A percentile compares a stretch with the other conserved stretches of the same genome.
Evolutionary conservation across 2,797 vertebrate genomes (phyloP).

Genomic region (Nannoperca obscura): DNA sequence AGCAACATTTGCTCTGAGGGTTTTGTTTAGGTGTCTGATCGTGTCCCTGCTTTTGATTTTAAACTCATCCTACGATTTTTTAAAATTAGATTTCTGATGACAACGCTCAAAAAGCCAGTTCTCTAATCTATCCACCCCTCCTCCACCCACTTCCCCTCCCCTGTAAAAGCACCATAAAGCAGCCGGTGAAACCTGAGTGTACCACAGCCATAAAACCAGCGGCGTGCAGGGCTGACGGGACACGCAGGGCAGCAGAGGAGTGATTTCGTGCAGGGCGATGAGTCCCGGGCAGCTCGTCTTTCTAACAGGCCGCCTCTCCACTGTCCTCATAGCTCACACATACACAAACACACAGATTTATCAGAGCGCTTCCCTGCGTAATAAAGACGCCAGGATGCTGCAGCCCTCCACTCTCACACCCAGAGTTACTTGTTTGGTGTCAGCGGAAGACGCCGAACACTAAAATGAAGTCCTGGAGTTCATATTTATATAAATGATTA

Average conservation of each 20-base stretch:
- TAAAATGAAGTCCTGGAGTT: background rate
- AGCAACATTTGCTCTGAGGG: background rate
- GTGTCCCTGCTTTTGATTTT: background rate
- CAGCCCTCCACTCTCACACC: background rate
- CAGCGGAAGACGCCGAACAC: background rate
- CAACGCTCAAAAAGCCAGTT: background rate
- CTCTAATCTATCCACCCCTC: background rate
- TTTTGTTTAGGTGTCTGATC: background rate
- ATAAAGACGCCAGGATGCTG: slow-evolving; percentile 35
- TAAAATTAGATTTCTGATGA: background rate
- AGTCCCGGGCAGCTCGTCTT: slow-evolving; percentile 39
- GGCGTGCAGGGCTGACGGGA: slow-evolving; percentile 30
- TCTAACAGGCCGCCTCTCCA: slow-evolving; percentile 30
- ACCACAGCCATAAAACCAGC: slow-evolving; percentile 41
- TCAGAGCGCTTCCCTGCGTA: background rate
- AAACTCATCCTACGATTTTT: background rate
- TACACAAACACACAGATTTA: slow-evolving; percentile 4
- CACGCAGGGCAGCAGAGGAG: slow-evolving; percentile 26
- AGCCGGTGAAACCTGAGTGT: slow-evolving; percentile 35
- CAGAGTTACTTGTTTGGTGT: background rate
- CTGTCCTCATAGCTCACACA: slow-evolving; percentile 3
- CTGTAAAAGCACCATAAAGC: slow-evolving; percentile 59
- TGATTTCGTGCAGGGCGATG: slow-evolving; percentile 40
- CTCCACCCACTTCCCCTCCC: no score
- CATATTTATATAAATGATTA: background rate